Evolutionary conservation across 1,140 invertebrate species (phyloP), one percentile per base, ranked within the genome.

Genomic region (Geopemphigus sp.): DNA sequence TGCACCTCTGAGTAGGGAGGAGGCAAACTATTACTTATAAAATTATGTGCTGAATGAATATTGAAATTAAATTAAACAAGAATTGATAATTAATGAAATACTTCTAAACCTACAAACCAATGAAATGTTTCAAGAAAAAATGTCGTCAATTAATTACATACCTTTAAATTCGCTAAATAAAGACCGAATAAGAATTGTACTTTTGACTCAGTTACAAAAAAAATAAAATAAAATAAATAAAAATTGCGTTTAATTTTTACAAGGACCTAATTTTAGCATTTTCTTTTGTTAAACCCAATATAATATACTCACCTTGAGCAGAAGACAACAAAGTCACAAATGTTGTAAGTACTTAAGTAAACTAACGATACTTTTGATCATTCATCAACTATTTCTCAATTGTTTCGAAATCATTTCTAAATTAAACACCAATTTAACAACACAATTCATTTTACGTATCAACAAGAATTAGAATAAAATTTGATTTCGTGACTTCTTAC

Each of bases 181-280:
- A 54, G n/a, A 56, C 29, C 53, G 19, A 24, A 72, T 53, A 72
- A 72, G 68, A 53, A 72, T n/a, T 29, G n/a, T 53, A 26, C 50
- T 29, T 53, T 14, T 78, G 57, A 47, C 32, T 15, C n/a, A 76
- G 17, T 63, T 50, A 39, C 32, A 39, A 39, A 39, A 39, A 39
- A 39, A 39, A 39, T 4, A 39, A 39, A 39, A 39, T n/a, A n/a
- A n/a, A n/a, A n/a, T n/a, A 29, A 47, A 63, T 11, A 47, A 63
- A 78, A 78, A 78, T 54, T 78, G 57, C 74, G 74, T 78, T 50
- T 78, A 5, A 78, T 19, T 26, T 78, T 78, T 78, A 22, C 66
- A n/a, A 78, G 17, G 14, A 61, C 56, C 32, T 74, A 74, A 59
- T 39, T 74, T 57, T 59, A 74, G 29, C 32, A 8, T 72, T 24